phyloP scores from a whole-genome alignment of 2,888 invertebrate species.

The Suillia variegata region DNA sequence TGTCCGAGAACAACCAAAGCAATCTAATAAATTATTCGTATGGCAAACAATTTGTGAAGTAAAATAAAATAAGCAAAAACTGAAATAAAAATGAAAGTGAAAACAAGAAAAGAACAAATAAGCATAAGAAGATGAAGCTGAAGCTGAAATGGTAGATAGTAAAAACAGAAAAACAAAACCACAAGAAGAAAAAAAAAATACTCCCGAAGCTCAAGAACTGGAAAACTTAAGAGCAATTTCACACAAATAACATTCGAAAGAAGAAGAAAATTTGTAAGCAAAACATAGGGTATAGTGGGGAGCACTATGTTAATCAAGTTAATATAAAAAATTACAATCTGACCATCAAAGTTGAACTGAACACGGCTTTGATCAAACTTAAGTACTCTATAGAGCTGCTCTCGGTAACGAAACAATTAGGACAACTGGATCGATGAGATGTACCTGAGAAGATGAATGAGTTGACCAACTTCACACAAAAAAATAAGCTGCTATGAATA shows the following conservation, averaged over 20 bases:
- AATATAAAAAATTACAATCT: too few species aligned
- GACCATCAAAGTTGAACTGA: too few species aligned
- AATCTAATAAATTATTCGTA: constrained; percentile 33
- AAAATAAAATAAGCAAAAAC: constrained; percentile 26
- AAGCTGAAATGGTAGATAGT: neutral
- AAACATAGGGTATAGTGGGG: neutral
- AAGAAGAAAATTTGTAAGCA: neutral
- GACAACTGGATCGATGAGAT: too few species aligned
- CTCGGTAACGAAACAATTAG: too few species aligned
- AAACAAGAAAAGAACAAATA: constrained; percentile 9
- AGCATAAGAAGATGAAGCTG: constrained; percentile 9
- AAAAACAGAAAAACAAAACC: constrained; percentile 14
- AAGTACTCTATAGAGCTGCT: too few species aligned
- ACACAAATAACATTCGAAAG: constrained; percentile 30
- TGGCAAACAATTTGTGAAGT: constrained; percentile 31
- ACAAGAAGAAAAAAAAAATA: constrained; percentile 10
- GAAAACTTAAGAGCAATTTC: constrained; percentile 40
- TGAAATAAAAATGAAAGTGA: constrained; percentile 8
- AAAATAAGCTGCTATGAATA: too few species aligned
- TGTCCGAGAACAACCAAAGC: constrained; percentile 23
- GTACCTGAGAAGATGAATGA: too few species aligned
- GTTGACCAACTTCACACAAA: too few species aligned
- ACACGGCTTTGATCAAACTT: too few species aligned
- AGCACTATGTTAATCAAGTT: too few species aligned
- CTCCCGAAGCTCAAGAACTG: constrained; percentile 24